Conservation (phyloP, 30 jellyfish, hydroid and myxozoan genomes). For the Aurelia sp. region DNA sequence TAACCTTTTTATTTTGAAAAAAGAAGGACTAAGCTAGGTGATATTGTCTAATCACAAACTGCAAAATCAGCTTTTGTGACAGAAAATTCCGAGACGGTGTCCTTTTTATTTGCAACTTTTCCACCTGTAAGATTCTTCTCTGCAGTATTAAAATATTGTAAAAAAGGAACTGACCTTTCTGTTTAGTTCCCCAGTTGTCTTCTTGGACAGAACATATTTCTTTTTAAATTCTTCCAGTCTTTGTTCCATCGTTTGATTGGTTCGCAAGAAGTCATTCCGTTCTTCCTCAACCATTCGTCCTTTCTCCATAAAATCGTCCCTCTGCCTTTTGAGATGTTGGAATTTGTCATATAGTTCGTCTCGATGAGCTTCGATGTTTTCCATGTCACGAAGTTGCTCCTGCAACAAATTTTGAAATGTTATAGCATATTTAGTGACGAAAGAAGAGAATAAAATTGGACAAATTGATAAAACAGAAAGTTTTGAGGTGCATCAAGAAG, state of each 20-base stretch:
- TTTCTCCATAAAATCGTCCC: conserved; percentile 91
- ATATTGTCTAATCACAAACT: too few relatives aligned
- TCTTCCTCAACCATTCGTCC: conserved; percentile 96
- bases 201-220: conserved; percentile 58
- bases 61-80: too few relatives aligned
- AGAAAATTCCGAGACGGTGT: too few relatives aligned
- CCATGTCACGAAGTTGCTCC: conserved; percentile 96
- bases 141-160: neutral
- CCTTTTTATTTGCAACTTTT: too few relatives aligned
- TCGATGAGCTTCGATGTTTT: conserved; percentile 92
- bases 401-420: neutral
- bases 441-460: too few relatives aligned
- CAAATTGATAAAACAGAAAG: too few relatives aligned
- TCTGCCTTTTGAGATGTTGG: conserved; percentile 72
- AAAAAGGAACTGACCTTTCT: conserved; percentile 61
- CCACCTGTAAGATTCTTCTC: too few relatives aligned
- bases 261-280: conserved; percentile 84
- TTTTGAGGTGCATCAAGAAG: too few relatives aligned
- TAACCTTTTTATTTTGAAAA: too few relatives aligned
- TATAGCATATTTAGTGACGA: neutral
- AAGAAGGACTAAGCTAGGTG: too few relatives aligned
- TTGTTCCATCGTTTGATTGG: conserved; percentile 93
- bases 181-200: conserved; percentile 73
- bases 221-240: conserved; percentile 79
- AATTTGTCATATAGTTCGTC: conserved; percentile 87